phyloP scores from a whole-genome alignment of 2,113 vertebrate genomes.

The Oriolus oriolus region DNA sequence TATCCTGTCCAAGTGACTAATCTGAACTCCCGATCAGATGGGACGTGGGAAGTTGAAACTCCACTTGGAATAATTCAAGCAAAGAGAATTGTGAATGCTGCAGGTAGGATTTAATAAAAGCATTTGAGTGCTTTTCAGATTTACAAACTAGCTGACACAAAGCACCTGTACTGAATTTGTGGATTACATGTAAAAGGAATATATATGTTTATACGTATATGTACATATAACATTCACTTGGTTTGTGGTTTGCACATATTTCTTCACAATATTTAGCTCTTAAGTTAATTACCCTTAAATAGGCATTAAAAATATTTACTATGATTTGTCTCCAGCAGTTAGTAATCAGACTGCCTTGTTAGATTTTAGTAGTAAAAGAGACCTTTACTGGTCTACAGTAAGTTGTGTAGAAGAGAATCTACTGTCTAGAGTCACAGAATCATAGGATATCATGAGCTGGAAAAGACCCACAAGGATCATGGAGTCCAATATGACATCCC shows the following conservation, averaged over 20 bases:
- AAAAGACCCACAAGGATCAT: not conserved
- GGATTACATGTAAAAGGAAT: not conserved
- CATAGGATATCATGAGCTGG: no score
- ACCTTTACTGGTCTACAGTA: not conserved
- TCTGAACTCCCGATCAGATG: conserved; percentile 76
- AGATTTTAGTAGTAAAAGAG: not conserved
- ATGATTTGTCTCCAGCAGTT: not conserved
- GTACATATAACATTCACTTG: not conserved
- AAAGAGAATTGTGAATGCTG: conserved; percentile 87
- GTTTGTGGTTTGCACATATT: not conserved
- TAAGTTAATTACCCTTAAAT: not conserved
- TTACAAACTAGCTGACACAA: not conserved
- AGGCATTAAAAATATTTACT: not conserved
- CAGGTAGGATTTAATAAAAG: conserved; percentile 75
- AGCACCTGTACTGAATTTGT: not conserved
- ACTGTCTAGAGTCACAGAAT: not conserved
- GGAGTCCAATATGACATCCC: not conserved
- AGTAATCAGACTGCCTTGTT: not conserved
- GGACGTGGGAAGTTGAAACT: conserved; percentile 91
- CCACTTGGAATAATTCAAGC: conserved; percentile 83
- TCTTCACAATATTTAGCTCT: not conserved
- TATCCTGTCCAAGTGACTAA: conserved; percentile 83
- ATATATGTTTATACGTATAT: no score
- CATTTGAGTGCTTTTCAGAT: not conserved
- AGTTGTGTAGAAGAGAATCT: not conserved